Evolutionary conservation across 2,888 invertebrate genomes (phyloP).

Genomic region (Unio pictorum): DNA sequence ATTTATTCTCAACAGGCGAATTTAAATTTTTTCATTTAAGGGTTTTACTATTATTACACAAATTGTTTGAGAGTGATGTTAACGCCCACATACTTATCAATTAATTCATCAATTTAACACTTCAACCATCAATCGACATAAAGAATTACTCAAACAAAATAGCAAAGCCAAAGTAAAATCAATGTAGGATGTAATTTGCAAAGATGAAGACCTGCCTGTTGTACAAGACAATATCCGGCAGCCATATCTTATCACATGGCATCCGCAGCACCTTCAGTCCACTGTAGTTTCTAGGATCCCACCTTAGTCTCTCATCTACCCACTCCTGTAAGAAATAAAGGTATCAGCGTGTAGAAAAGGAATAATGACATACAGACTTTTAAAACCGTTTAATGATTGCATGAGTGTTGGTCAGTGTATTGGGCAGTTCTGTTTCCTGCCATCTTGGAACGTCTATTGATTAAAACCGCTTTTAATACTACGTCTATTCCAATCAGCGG

Average conservation of each 20-base stretch:
- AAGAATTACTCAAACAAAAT: background rate
- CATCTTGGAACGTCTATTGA: no score
- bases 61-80: no score
- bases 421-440: no score
- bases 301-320: slow-evolving; percentile 81
- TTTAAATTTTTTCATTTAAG: no score
- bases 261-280: slow-evolving; percentile 78
- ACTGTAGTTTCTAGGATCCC: slow-evolving; percentile 81
- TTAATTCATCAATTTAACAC: background rate
- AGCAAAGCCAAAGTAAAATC: background rate
- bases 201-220: slow-evolving; percentile 76
- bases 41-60: no score
- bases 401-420: no score
- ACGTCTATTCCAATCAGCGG: no score
- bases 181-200: background rate
- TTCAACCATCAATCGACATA: background rate
- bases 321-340: slow-evolving; percentile 73
- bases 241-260: slow-evolving; percentile 81
- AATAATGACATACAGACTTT: no score
- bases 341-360: background rate
- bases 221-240: slow-evolving; percentile 75
- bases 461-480: no score
- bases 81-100: no score
- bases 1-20: no score
- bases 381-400: no score